Evolutionary conservation across 2,797 vertebrate genomes (phyloP).

Genomic region (Spinus pinus): DNA sequence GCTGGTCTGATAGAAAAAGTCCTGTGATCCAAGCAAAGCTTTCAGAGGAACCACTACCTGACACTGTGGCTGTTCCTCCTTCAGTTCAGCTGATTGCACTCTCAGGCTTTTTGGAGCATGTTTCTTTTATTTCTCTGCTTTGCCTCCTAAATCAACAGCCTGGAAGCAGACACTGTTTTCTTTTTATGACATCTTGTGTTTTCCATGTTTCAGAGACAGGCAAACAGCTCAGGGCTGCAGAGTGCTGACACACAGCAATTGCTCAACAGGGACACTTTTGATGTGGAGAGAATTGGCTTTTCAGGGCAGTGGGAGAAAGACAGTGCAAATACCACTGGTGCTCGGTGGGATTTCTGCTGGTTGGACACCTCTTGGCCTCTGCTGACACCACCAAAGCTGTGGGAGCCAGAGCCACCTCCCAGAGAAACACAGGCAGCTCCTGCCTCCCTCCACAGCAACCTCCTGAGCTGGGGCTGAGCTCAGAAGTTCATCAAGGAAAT

Average conservation of each 20-base stretch:
- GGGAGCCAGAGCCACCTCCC: background rate
- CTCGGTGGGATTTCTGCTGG: background rate
- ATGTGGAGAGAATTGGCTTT: slow-evolving; percentile 48
- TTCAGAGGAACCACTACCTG: background rate
- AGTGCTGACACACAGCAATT: slow-evolving; percentile 51
- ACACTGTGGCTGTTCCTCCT: background rate
- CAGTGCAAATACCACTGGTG: background rate
- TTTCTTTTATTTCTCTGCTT: slow-evolving; percentile 29
- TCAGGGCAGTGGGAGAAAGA: slow-evolving; percentile 22
- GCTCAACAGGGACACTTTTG: slow-evolving; percentile 41
- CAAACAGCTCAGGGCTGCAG: slow-evolving; percentile 20
- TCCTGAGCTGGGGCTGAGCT: background rate
- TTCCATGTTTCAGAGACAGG: background rate
- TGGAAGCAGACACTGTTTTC: slow-evolving; percentile 34
- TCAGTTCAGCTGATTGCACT: background rate
- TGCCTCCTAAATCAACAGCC: slow-evolving; percentile 25
- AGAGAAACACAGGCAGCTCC: background rate
- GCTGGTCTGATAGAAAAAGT: background rate
- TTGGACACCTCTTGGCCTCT: background rate
- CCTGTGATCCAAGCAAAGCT: background rate
- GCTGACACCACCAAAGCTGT: slow-evolving; percentile 41
- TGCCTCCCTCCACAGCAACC: background rate
- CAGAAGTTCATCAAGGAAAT: background rate
- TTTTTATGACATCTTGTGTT: slow-evolving; percentile 39
- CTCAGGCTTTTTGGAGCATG: background rate